These are phyloP conservation scores for Schizaphis graminum DNA, from an alignment of 2,888 invertebrate genomes.

Conservation along the genomic window DNA sequence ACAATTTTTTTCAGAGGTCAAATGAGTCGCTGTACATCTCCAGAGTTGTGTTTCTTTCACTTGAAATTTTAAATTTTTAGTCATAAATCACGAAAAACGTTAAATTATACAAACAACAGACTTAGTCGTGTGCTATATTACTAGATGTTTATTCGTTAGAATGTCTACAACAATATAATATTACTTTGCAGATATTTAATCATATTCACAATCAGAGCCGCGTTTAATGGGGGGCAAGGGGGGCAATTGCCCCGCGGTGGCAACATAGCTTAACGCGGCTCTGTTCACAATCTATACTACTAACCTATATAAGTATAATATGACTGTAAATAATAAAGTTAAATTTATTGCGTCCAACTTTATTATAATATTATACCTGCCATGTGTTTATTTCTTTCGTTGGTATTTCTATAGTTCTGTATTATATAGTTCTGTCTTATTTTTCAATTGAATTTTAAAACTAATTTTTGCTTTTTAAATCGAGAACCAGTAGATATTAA, in stretches of 20 bases:
- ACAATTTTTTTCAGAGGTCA: no score
- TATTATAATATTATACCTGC: background rate
- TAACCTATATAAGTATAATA: background rate
- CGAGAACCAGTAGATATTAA: fast-evolving
- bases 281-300: background rate
- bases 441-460: background rate
- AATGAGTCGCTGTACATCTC: background rate
- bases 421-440: no score
- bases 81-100: background rate
- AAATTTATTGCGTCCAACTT: background rate
- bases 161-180: background rate
- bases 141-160: background rate
- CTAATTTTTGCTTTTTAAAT: background rate
- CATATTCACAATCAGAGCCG: background rate
- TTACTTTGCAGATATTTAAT: background rate
- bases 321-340: background rate
- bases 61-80: background rate
- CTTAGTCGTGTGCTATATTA: background rate
- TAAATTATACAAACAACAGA: background rate
- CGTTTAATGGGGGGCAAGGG: no score
- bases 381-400: background rate
- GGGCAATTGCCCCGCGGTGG: no score
- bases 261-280: no score
- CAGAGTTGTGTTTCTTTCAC: background rate
- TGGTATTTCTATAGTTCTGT: background rate